Percentiles rank a stretch among this genome's conserved stretches.
Conservation (phyloP, 2,113 vertebrate species). For the Nematolebias whitei region DNA sequence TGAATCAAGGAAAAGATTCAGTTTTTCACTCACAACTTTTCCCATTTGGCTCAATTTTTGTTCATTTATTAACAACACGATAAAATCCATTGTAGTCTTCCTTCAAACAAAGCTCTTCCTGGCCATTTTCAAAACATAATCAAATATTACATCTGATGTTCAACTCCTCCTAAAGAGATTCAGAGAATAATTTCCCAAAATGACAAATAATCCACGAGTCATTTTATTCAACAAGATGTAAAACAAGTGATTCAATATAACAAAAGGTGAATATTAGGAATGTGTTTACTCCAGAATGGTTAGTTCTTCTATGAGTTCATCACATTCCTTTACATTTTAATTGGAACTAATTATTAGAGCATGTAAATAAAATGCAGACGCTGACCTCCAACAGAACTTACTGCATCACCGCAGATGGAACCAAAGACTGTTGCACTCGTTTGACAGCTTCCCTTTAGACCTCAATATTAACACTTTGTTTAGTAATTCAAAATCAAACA, state of each 20-base stretch:
- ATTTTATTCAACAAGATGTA: constrained; percentile 49
- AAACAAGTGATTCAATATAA: constrained; percentile 20
- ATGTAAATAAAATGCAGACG: neutral
- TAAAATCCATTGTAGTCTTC: too few species aligned
- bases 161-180: neutral
- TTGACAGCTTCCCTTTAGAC: too few species aligned
- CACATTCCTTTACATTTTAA: neutral
- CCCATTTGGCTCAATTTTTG: too few species aligned
- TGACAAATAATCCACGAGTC: neutral
- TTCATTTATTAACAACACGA: too few species aligned
- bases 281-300: constrained; percentile 1
- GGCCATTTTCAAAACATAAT: too few species aligned
- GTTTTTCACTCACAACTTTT: too few species aligned
- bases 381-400: too few species aligned
- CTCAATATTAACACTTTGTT: too few species aligned
- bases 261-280: constrained; percentile 14
- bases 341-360: constrained; percentile 1
- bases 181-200: neutral
- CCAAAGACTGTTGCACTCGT: too few species aligned
- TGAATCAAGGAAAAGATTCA: too few species aligned
- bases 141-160: too few species aligned
- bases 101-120: too few species aligned
- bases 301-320: neutral
- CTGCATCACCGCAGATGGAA: neutral
- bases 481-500: neutral